Evolutionary conservation across 2,888 invertebrate species (phyloP), one percentile per base, ranked within the genome.

Genomic region (Drosophila subquinaria): DNA sequence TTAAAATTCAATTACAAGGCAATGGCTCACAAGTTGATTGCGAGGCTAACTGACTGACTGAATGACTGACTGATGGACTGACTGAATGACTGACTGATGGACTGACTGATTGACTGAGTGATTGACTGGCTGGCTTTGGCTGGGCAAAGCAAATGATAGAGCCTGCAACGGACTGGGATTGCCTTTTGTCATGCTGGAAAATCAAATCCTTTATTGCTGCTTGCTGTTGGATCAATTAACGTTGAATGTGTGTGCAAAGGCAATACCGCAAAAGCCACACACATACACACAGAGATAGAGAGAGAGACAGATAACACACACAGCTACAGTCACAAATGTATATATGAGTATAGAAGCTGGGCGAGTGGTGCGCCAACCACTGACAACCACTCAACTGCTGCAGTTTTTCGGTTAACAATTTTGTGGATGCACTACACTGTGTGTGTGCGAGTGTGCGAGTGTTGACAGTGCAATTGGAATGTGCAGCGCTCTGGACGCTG

Each of bases 161-260:
- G 69, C 62, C 67, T 36, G 62, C 52, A 56, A 48, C 27, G 62
- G 66, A 74, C 56, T 73, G 71, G 60, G 66, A 77, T 73, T 86
- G 87, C 71, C 88, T 88, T 85, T 83, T 88, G 87, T 85, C 87
- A 81, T 73, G 73, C 71, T 76, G 87, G 84, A 87, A 86, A 86
- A 87, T 89, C 86, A 86, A 86, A 89, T 86, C 88, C 86, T 89
- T 86, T 86, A 89, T 86, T 89, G 89, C 87, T 77, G 82, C 84
- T 80, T 81, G 88, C 89, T 78, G 88, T 82, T 87, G 78, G 89
- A 86, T 86, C 86, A 86, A 86, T 86, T 86, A 86, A 89, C 89
- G 80, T 87, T 89, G 88, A 82, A 89, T 84, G 82, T 85, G 86
- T 82, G 78, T 86, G 86, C 78, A 85, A 73, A 82, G 86, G 88